phyloP scores from a whole-genome alignment of 2,113 vertebrate genomes.

The Hiodon tergisus region DNA sequence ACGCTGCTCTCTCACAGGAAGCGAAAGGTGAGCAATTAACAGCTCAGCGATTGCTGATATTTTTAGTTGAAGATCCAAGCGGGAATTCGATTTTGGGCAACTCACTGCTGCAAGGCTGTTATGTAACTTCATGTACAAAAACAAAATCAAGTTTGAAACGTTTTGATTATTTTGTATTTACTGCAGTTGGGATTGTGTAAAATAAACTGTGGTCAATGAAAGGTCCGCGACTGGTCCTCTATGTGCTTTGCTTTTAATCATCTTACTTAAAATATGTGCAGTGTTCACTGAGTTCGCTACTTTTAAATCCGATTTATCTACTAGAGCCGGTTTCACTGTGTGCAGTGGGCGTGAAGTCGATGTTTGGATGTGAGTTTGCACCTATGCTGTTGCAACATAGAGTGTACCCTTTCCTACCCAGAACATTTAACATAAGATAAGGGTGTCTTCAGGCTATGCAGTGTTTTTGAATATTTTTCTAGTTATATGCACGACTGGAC shows the following conservation, averaged over 20 bases:
- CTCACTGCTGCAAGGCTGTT: background rate
- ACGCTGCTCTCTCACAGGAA: slow-evolving; percentile 61
- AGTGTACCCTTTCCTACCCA: background rate
- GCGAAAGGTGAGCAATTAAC: slow-evolving; percentile 60
- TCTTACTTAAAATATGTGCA: background rate
- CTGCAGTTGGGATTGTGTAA: too few relatives aligned
- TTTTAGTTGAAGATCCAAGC: background rate
- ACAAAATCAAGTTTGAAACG: background rate
- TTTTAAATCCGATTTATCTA: too few relatives aligned
- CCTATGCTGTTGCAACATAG: background rate
- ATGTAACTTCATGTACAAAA: background rate
- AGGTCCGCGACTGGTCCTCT: too few relatives aligned
- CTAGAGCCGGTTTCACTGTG: too few relatives aligned
- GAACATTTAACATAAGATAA: background rate
- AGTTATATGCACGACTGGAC: background rate
- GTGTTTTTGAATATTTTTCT: background rate
- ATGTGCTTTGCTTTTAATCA: too few relatives aligned
- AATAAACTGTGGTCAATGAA: too few relatives aligned
- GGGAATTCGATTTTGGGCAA: background rate
- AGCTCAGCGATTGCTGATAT: slow-evolving; percentile 26
- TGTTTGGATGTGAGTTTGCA: background rate
- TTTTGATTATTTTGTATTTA: too few relatives aligned
- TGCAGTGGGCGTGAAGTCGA: background rate
- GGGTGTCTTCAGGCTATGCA: background rate
- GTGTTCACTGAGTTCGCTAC: background rate